A percentile compares a stretch with the other conserved stretches of the same genome.
phyloP scores from a whole-genome alignment of 2,888 invertebrate species.

The Drosophila monieri region DNA sequence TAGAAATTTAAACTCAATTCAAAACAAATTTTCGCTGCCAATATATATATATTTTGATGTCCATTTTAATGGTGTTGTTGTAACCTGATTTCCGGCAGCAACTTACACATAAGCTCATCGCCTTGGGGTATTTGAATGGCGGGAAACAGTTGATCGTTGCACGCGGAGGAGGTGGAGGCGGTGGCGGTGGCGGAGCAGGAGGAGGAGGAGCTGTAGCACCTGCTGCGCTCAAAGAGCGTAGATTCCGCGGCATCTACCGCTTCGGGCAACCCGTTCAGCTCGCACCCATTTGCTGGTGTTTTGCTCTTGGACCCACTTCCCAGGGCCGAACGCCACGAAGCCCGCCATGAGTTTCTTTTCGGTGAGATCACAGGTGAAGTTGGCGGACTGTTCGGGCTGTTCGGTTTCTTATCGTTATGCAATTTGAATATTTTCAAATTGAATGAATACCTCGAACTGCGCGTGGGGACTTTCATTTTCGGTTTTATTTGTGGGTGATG shows the following conservation, averaged over 20 bases:
- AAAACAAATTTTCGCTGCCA: no score
- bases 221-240: constrained; percentile 15
- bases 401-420: constrained; percentile 76
- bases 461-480: constrained; percentile 79
- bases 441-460: constrained; percentile 78
- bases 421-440: constrained; percentile 82
- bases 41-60: no score
- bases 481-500: constrained; percentile 1
- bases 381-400: constrained; percentile 33
- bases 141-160: constrained; percentile 13
- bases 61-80: no score
- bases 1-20: no score
- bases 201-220: constrained; percentile 36
- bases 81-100: constrained; percentile 5
- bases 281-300: constrained; percentile 5
- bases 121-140: constrained; percentile 41
- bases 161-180: constrained; percentile 1
- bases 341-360: constrained; percentile 78
- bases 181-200: constrained; percentile 31
- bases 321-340: constrained; percentile 73
- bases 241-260: constrained; percentile 11
- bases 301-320: constrained; percentile 52
- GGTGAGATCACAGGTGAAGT: constrained; percentile 60
- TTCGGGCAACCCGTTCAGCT: constrained; percentile 13
- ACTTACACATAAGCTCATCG: constrained; percentile 77